A percentile compares a stretch with the other conserved stretches of the same genome.
Evolutionary conservation across 2,113 vertebrate genomes (phyloP).

Genomic region (Cygnus atratus): DNA sequence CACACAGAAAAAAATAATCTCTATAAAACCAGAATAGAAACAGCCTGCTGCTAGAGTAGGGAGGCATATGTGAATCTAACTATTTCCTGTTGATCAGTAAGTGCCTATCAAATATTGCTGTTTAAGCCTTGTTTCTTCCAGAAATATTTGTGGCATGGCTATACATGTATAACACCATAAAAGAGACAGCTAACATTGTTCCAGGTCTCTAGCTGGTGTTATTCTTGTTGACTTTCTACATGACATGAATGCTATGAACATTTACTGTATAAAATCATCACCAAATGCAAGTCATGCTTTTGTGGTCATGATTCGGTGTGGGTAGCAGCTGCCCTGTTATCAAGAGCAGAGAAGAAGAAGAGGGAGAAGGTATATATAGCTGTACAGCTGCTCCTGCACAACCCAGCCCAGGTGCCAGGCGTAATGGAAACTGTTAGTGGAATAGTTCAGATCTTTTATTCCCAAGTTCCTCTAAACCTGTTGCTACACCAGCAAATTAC

Average conservation of each 20-base stretch:
- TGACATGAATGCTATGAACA: neutral
- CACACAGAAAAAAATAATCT: neutral
- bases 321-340: neutral
- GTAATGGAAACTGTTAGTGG: neutral
- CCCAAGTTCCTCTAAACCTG: neutral
- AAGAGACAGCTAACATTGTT: neutral
- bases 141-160: neutral
- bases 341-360: neutral
- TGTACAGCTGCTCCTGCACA: neutral
- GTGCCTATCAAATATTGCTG: neutral
- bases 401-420: neutral
- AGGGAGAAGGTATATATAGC: neutral
- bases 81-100: conserved; percentile 2
- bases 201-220: neutral
- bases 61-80: neutral
- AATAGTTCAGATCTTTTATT: neutral
- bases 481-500: neutral
- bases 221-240: neutral
- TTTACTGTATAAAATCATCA: neutral
- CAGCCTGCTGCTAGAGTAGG: neutral
- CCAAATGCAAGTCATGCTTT: neutral
- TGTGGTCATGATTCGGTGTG: neutral
- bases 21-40: neutral
- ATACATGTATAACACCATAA: neutral
- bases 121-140: neutral